A percentile compares a stretch with the other conserved stretches of the same genome.
Evolutionary conservation across 2,113 vertebrate genomes (phyloP).

Genomic region (Elachura formosa): DNA sequence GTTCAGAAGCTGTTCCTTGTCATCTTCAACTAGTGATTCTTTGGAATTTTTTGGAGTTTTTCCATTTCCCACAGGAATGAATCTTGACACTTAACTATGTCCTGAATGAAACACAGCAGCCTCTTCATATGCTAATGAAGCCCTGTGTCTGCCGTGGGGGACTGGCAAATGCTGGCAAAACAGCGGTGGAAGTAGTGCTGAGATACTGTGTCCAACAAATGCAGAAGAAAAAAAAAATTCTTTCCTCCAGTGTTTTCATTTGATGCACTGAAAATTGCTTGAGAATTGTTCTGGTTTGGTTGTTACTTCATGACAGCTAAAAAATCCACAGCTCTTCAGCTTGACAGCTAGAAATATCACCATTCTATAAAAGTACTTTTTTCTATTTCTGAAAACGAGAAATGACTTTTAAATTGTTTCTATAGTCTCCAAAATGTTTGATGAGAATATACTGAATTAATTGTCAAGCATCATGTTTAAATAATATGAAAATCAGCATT

Average conservation of each 20-base stretch:
- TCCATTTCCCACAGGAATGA: background rate
- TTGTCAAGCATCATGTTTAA: constrained; percentile 15
- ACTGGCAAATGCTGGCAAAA: constrained; percentile 10
- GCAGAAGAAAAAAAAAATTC: background rate
- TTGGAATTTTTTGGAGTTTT: background rate
- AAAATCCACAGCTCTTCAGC: background rate
- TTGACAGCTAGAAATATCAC: background rate
- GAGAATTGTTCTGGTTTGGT: constrained; percentile 31
- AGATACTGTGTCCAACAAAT: constrained; percentile 29
- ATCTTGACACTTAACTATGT: background rate
- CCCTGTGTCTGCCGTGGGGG: background rate
- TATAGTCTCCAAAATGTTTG: background rate
- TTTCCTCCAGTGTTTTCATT: background rate
- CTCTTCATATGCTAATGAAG: constrained; percentile 33
- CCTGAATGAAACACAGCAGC: constrained; percentile 14
- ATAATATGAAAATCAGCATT: background rate
- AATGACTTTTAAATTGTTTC: background rate
- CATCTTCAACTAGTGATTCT: background rate
- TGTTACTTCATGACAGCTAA: constrained; percentile 12
- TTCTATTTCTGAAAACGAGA: background rate
- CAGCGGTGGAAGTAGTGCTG: background rate
- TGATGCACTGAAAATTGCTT: constrained; percentile 18
- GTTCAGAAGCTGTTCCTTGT: background rate
- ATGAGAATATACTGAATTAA: background rate
- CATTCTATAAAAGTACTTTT: background rate